Percentiles rank a stretch among this genome's conserved stretches.
These are phyloP conservation scores for Rynchops niger DNA, from an alignment of 2,113 vertebrate species.

Conservation along the genomic window DNA sequence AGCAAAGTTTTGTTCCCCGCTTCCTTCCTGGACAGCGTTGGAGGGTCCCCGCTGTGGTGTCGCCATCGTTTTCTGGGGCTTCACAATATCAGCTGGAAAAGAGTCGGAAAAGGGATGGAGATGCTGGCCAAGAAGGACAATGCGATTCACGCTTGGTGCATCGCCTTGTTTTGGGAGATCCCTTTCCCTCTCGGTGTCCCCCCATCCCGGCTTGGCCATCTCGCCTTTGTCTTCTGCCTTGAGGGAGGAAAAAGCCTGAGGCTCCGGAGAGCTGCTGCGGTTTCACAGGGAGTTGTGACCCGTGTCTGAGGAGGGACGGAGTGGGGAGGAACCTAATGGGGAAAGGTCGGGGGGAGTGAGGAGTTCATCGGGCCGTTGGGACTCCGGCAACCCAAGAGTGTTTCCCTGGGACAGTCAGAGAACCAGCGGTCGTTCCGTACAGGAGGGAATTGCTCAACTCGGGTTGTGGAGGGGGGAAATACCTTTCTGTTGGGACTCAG, in stretches of 20 bases:
- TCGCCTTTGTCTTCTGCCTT: neutral
- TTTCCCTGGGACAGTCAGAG: neutral
- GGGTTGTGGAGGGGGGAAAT: neutral
- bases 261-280: neutral
- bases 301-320: neutral
- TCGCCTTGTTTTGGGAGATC: neutral
- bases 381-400: neutral
- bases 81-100: neutral
- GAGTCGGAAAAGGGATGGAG: neutral
- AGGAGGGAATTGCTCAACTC: neutral
- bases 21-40: rapidly evolving
- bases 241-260: neutral
- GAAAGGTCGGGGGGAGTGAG: neutral
- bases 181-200: neutral
- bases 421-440: neutral
- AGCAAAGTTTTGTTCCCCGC: neutral
- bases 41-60: neutral
- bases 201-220: neutral
- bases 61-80: neutral
- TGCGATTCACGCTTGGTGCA: rapidly evolving
- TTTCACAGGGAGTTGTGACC: neutral
- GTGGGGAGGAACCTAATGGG: neutral
- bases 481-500: rapidly evolving
- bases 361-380: neutral
- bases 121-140: neutral